Evolutionary conservation across 1,140 invertebrate genomes (phyloP).

Genomic region (Scylla paramamosain): DNA sequence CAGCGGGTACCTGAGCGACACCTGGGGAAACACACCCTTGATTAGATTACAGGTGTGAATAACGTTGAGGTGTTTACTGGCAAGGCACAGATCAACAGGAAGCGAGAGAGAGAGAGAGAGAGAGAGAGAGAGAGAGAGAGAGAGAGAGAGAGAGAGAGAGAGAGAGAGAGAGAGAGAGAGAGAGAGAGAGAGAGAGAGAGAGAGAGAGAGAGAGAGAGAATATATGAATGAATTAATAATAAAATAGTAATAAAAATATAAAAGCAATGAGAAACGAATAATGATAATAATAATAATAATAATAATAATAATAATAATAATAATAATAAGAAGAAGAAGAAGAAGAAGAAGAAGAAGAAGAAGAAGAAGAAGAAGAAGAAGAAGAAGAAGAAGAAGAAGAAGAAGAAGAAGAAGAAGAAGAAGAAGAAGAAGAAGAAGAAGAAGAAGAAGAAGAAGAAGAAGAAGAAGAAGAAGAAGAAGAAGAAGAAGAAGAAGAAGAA

Average conservation of each 20-base stretch:
- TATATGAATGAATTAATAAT: background rate
- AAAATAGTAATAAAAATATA: background rate
- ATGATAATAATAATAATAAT: too few relatives aligned
- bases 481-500: background rate
- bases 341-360: background rate
- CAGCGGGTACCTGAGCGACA: too few relatives aligned
- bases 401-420: background rate
- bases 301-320: background rate
- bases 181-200: background rate
- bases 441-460: background rate
- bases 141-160: background rate
- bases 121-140: background rate
- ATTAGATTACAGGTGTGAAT: too few relatives aligned
- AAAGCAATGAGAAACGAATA: too few relatives aligned
- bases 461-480: background rate
- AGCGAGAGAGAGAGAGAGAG: background rate
- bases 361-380: background rate
- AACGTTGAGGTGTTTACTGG: too few relatives aligned
- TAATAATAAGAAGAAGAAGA: background rate
- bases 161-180: background rate
- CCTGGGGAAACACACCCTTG: too few relatives aligned
- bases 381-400: background rate
- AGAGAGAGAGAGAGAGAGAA: constrained; percentile 17
- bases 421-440: background rate
- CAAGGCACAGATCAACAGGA: too few relatives aligned